Evolutionary conservation across 2,888 invertebrate genomes (phyloP), one percentile per base, ranked within the genome.

Genomic region (Troides aeacus): DNA sequence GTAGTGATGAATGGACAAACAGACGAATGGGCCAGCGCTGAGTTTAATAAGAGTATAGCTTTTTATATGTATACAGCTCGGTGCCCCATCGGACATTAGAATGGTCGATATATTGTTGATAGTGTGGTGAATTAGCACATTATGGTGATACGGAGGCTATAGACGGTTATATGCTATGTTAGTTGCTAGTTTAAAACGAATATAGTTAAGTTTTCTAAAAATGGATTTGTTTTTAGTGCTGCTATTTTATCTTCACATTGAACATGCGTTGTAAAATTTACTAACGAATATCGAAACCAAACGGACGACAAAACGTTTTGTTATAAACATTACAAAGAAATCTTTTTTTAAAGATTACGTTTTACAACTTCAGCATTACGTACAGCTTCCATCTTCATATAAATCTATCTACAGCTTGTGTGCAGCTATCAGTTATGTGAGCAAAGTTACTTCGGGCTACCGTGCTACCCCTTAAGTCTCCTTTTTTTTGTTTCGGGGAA

Each of bases 1-100:
- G 87, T 92, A 92, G 91, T 78, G 71, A 77, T 75, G 71, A 73
- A 66, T 71, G 64, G 71, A 64, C 67, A 70, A 70, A 65, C 70
- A n/a, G 50, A 59, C 68, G 58, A 68, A 78, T 77, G 74, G 73
- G 73, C 71, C 66, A 73, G 68, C 64, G 68, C 73, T 73, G 64
- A 70, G 62, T 72, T 56, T 64, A 50, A 62, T n/a, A 62, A 71
- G 66, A 66, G 66, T 62, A 70, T 77, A 77, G 75, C 72, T 73
- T 74, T 74, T 74, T 71, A 71, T 72, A 74, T 71, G 72, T 74
- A 73, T 68, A 73, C 73, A 68, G 76, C 75, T 77, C 74, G 73
- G 73, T 74, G 75, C 78, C 75, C 74, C 10, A 66, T 80, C 36
- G 62, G 50, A 61, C 21, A 59, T 62, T 70, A 70, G 69, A 65